Percentiles rank a stretch among this genome's conserved stretches.
phyloP scores from a whole-genome alignment of 2,113 vertebrate genomes.

The Chaenocephalus aceratus region DNA sequence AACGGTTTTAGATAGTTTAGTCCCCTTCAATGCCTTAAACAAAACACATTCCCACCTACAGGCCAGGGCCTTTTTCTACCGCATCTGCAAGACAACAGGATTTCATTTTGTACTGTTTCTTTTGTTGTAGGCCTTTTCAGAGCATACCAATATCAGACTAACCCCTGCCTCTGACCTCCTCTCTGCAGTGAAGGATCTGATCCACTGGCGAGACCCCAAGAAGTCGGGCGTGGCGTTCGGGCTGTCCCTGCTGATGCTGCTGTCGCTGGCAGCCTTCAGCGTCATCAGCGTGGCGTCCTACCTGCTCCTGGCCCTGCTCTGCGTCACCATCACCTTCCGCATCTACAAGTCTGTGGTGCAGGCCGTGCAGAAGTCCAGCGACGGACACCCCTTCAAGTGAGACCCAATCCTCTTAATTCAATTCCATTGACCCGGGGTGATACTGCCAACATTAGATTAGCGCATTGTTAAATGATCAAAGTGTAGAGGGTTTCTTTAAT shows the following conservation, averaged over 20 bases:
- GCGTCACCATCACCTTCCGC: slow-evolving; percentile 94
- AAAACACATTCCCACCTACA: neutral
- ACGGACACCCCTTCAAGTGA: slow-evolving; percentile 95
- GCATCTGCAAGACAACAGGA: neutral
- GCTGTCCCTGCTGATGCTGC: slow-evolving; percentile 88
- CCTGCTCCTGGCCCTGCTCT: slow-evolving; percentile 92
- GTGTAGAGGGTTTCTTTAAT: neutral
- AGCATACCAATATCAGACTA: neutral
- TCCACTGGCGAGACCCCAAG: slow-evolving; percentile 92
- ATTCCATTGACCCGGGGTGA: neutral
- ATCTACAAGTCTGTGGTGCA: slow-evolving; percentile 93
- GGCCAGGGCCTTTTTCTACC: neutral
- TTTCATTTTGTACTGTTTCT: neutral
- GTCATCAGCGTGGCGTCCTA: slow-evolving; percentile 93
- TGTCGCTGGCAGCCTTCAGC: slow-evolving; percentile 94
- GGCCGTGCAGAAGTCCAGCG: slow-evolving; percentile 92
- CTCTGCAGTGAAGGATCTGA: slow-evolving; percentile 87
- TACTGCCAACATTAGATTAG: too few species aligned
- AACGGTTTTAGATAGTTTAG: neutral
- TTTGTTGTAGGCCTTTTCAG: neutral
- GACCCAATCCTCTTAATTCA: slow-evolving; percentile 25
- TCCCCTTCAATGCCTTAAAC: neutral
- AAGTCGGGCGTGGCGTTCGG: slow-evolving; percentile 91
- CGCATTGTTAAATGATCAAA: neutral
- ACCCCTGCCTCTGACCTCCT: neutral